Conservation (phyloP, 2,888 invertebrate species). For the Drosophila longiperda region DNA sequence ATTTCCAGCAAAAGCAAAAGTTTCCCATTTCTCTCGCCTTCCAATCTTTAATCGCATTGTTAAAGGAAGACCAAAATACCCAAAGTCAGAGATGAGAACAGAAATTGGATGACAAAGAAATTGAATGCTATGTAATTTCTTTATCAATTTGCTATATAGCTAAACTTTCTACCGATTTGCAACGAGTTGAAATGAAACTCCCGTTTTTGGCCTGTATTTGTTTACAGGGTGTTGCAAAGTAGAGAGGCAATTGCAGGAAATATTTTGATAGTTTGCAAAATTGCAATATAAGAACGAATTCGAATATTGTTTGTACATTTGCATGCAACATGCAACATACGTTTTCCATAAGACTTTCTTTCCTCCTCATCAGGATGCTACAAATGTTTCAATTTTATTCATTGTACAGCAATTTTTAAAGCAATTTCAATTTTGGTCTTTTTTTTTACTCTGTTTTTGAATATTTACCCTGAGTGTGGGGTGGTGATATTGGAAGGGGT, state of each 20-base stretch:
- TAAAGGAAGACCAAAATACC: not conserved
- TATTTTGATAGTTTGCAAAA: constrained; percentile 65
- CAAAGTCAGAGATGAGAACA: no score
- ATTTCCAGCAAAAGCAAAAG: not conserved
- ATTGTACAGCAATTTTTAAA: constrained; percentile 64
- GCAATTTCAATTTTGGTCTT: constrained; percentile 46
- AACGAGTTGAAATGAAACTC: not conserved
- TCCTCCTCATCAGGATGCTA: constrained; percentile 21
- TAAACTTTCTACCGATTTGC: not conserved
- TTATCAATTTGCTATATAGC: not conserved
- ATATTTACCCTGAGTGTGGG: constrained; percentile 52
- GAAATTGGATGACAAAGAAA: not conserved
- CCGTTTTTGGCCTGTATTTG: not conserved
- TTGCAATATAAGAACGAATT: constrained; percentile 50
- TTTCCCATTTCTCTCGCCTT: not conserved
- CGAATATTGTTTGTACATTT: constrained; percentile 59
- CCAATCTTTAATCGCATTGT: not conserved
- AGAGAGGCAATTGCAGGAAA: constrained; percentile 35
- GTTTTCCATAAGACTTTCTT: constrained; percentile 65
- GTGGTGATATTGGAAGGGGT: not conserved
- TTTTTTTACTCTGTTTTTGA: constrained; percentile 31
- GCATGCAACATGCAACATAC: constrained; percentile 63
- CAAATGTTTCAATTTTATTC: constrained; percentile 69
- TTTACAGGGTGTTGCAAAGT: constrained; percentile 27
- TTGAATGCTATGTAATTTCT: not conserved